Evolutionary conservation across 2,113 vertebrate genomes (phyloP), one percentile per base, ranked within the genome.

Genomic region (Hymenochirus boettgeri): DNA sequence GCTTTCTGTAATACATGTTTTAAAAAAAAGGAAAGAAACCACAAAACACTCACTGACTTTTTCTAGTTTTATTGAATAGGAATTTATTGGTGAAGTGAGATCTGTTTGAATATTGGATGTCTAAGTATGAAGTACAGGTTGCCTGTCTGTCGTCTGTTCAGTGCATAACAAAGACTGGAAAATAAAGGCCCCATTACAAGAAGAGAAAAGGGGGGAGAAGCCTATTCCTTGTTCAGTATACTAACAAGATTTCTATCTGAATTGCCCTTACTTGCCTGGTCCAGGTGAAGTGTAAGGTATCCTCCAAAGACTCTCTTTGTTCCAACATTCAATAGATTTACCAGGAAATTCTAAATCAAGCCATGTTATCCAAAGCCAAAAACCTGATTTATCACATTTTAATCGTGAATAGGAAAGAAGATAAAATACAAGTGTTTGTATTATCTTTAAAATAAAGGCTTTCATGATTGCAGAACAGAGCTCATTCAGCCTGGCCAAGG

Each of bases 211-310:
- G 83, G 83, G 87, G 88, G 39, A 79, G 88, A 84, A 91, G 87
- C 92, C 88, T 84, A 89, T 88, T 96, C 92, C 90, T 94, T 92
- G 88, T 87, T 89, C 91, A 93, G 86, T 89, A 67, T 84, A 83
- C 89, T 91, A 92, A 92, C 90, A 91, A 92, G 92, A 93, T 94
- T 89, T 90, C 83, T 92, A 93, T 94, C 92, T 92, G 82, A 84
- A 87, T 83, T 86, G 87, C 85, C 90, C 82, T 89, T 80, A 82
- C 74, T 77, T 86, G 81, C 84, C 89, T 79, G 83, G 88, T 83
- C 88, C 92, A 95, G 94, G 93, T 96, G 92, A 93, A 90, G 89
- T 92, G 91, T 93, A 96, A 93, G 86, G 90, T 91, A 92, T 93
- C 91, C 92, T 86, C 86, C 79, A 93, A 95, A 93, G 90, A 84